A percentile compares a stretch with the other conserved stretches of the same genome.
Evolutionary conservation across 2,888 invertebrate genomes (phyloP).

Genomic region (Yponomeuta sedellus): DNA sequence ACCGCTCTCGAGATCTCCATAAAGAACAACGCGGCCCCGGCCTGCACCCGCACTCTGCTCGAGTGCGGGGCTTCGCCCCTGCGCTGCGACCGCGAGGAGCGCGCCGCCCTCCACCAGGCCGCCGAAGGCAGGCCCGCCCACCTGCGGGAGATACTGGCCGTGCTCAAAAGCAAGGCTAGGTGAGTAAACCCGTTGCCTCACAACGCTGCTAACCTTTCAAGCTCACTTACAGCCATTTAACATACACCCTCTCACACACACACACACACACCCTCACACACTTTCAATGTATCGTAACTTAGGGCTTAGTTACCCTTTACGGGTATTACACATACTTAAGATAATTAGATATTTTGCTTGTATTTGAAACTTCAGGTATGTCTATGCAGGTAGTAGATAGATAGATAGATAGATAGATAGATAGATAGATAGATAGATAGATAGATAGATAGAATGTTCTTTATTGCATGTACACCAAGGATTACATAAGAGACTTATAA

Average conservation of each 20-base stretch:
- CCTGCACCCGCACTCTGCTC: constrained; percentile 45
- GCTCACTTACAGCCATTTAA: background rate
- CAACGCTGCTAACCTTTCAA: background rate
- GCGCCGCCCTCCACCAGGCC: constrained; percentile 55
- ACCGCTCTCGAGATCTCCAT: constrained; percentile 66
- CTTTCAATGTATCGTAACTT: no score
- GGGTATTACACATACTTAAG: no score
- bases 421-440: no score
- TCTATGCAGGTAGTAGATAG: no score
- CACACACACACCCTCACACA: background rate
- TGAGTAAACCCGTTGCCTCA: constrained; percentile 30
- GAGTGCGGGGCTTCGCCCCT: constrained; percentile 52
- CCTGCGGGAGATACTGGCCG: constrained; percentile 30
- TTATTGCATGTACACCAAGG: no score
- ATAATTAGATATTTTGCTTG: no score
- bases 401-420: no score
- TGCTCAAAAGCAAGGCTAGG: constrained; percentile 40
- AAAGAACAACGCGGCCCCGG: constrained; percentile 27
- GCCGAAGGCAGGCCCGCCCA: constrained; percentile 43
- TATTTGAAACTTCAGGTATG: no score
- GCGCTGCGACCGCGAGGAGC: constrained; percentile 48
- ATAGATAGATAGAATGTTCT: no score
- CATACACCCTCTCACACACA: background rate
- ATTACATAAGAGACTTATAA: no score
- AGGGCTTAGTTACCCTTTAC: no score